These are phyloP conservation scores for Telmatherina bonti DNA, from an alignment of 2,797 vertebrate genomes.

Conservation along the genomic window DNA sequence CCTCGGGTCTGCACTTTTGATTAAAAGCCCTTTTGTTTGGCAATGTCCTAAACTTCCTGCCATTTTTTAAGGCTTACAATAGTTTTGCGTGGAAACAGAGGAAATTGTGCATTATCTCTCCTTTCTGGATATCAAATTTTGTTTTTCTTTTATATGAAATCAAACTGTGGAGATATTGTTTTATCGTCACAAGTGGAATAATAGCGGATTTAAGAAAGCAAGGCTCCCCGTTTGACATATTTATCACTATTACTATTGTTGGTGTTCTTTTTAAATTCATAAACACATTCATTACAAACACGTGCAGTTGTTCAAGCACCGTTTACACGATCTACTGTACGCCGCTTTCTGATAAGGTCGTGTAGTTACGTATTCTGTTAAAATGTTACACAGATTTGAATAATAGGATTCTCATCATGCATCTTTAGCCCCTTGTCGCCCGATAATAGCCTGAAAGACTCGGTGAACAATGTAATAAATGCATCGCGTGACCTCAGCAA, in stretches of 20 bases:
- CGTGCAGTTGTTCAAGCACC: conserved; percentile 24
- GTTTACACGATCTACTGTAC: conserved; percentile 51
- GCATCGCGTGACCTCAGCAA: conserved; percentile 74
- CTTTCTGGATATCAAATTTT: conserved; percentile 27
- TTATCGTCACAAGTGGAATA: neutral
- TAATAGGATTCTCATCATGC: conserved; percentile 76
- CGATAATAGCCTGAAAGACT: conserved; percentile 67
- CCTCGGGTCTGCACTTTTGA: conserved; percentile 76
- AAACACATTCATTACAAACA: conserved; percentile 28
- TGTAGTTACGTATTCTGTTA: conserved; percentile 56
- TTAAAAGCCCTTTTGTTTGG: conserved; percentile 81
- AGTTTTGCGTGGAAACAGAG: conserved; percentile 64
- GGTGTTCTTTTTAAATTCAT: conserved; percentile 32
- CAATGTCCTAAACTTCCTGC: conserved; percentile 75
- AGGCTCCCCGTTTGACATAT: conserved; percentile 9
- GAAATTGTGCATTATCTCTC: conserved; percentile 34
- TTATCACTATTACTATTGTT: conserved; percentile 19
- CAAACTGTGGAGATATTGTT: neutral
- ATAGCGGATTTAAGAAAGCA: neutral
- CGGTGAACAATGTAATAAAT: conserved; percentile 74
- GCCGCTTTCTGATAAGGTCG: conserved; percentile 63
- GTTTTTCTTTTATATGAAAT: conserved; percentile 30
- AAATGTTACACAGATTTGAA: conserved; percentile 68
- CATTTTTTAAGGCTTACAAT: conserved; percentile 71
- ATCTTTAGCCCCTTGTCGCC: conserved; percentile 74